Conservation (phyloP, 2,113 vertebrate genomes). For the Trinectes maculatus region DNA sequence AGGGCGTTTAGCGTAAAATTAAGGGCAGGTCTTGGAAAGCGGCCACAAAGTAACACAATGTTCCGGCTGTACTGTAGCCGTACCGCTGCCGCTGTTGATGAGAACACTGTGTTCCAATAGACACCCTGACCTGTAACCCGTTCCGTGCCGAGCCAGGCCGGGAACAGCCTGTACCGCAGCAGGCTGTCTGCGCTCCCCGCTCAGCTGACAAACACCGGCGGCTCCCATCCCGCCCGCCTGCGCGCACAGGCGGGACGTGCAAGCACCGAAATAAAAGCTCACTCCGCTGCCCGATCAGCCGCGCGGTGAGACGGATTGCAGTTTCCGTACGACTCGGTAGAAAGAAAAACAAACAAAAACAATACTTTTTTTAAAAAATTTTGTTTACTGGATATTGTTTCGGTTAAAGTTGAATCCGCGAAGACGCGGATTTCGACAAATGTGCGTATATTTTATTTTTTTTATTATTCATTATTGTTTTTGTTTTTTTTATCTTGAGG, state of each 20-base stretch:
- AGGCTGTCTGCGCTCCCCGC: conserved; percentile 70
- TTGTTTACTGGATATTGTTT: background rate
- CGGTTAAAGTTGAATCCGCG: background rate
- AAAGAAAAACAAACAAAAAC: background rate
- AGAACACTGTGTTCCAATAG: conserved; percentile 87
- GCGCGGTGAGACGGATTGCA: conserved; percentile 44
- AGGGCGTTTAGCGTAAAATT: conserved; percentile 78
- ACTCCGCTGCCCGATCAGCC: conserved; percentile 34
- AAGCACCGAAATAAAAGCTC: conserved; percentile 47
- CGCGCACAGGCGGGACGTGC: conserved; percentile 6
- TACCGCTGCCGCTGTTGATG: conserved; percentile 82
- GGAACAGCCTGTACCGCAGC: conserved; percentile 81
- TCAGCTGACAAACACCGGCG: conserved; percentile 55
- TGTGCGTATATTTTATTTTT: background rate
- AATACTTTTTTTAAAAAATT: background rate
- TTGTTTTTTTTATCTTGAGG: background rate
- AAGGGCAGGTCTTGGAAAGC: conserved; percentile 86
- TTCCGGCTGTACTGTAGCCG: conserved; percentile 87
- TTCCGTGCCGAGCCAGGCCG: conserved; percentile 77
- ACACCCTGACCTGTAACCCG: conserved; percentile 87
- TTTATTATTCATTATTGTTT: background rate
- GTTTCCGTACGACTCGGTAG: conserved; percentile 25
- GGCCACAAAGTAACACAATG: conserved; percentile 89
- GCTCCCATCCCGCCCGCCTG: background rate
- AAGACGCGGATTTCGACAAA: conserved; percentile 36